Base-by-base conservation (phyloP, 2,888 invertebrate genomes). In the Nyleta sp. region DNA sequence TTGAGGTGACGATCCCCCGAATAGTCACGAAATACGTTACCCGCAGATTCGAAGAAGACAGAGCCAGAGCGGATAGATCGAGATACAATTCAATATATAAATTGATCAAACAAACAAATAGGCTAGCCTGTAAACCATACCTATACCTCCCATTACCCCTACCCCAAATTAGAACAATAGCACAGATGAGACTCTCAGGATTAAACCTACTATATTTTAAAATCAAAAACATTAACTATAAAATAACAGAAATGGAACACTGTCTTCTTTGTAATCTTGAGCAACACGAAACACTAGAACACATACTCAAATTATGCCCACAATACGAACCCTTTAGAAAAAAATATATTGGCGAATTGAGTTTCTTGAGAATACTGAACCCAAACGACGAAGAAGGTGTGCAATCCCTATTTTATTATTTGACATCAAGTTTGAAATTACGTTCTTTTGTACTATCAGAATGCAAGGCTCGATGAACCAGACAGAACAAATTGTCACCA, bases 271-370 rank as follows among this genome's bases (percentile, higher is more conserved):
- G 53, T 11, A 53, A 53, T 15, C n/a, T 18, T 2, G 20, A 35
- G 1, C 53, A 53, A 3, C 11, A 35, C 13, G 53, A 53, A 53
- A 53, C 53, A 8, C 11, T 53, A 8, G 53, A 53, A 13, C 53
- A 53, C 20, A 53, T 53, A 2, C 15, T 35, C 1, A 50, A 50
- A 10, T 2, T 50, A 8, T 50, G 50, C 17, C 50, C 50, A 2
- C 31, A 15, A 13, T 50, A 50, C 28, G n/a, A n/a, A n/a, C n/a
- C n/a, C n/a, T n/a, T n/a, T n/a, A n/a, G n/a, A n/a, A n/a, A n/a
- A n/a, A n/a, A n/a, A n/a, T n/a, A n/a, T n/a, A n/a, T n/a, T n/a
- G n/a, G n/a, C n/a, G n/a, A n/a, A n/a, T n/a, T n/a, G n/a, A n/a
- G n/a, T n/a, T n/a, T n/a, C n/a, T n/a, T n/a, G n/a, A n/a, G n/a